A percentile compares a stretch with the other conserved stretches of the same genome.
These are phyloP conservation scores for Sebastes hopkinsi DNA, from an alignment of 2,797 vertebrate species.

Conservation along the genomic window DNA sequence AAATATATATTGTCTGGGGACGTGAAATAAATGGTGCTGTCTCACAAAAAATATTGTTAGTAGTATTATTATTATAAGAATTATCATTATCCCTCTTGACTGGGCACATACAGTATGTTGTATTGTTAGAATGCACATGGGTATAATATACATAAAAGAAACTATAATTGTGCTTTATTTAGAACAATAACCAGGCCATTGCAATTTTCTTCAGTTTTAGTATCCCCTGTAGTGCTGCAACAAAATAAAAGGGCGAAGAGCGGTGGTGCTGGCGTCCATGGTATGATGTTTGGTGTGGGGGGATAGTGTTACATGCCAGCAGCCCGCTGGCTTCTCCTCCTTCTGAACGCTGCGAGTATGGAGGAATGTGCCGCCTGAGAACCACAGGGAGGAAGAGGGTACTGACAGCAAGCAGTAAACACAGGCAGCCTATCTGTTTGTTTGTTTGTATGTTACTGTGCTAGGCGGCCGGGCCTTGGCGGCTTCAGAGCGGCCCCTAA, in stretches of 20 bases:
- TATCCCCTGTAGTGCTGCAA: slow-evolving; percentile 11
- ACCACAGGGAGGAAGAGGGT: slow-evolving; percentile 69
- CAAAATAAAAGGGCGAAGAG: slow-evolving; percentile 41
- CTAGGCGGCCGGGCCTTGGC: slow-evolving; percentile 27
- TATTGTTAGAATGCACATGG: neutral
- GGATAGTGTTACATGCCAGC: slow-evolving; percentile 73
- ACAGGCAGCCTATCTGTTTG: slow-evolving; percentile 54
- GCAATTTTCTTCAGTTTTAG: slow-evolving; percentile 5
- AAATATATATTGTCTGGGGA: neutral
- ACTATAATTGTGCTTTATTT: neutral
- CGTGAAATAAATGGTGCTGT: neutral
- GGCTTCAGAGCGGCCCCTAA: slow-evolving; percentile 51
- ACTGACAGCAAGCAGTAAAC: slow-evolving; percentile 66
- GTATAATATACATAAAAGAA: neutral
- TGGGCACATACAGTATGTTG: neutral
- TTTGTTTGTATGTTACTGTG: slow-evolving; percentile 69
- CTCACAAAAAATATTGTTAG: neutral
- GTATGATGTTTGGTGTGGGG: slow-evolving; percentile 69
- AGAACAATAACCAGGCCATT: neutral
- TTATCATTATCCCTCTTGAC: neutral
- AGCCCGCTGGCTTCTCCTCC: slow-evolving; percentile 68
- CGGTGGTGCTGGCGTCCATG: slow-evolving; percentile 54
- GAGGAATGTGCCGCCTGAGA: slow-evolving; percentile 72
- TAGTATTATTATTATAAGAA: neutral
- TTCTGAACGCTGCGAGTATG: slow-evolving; percentile 48